Base-by-base conservation (phyloP, 2,888 invertebrate species). In the Xylocampa areola region DNA sequence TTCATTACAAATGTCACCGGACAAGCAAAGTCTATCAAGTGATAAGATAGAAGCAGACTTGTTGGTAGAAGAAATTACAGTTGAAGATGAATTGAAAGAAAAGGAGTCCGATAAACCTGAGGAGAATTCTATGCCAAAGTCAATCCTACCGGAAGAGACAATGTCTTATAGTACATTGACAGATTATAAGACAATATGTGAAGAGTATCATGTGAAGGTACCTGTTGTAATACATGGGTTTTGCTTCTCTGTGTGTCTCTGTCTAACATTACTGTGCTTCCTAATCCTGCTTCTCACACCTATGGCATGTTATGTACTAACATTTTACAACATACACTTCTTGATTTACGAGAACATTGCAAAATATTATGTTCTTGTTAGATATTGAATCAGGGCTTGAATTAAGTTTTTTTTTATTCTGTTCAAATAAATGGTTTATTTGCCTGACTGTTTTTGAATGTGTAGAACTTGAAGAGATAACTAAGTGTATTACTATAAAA, bases 101-200 rank as follows among this genome's bases (percentile, higher is more conserved):
- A 89, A 73, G 76, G 84, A 79, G 1, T 72, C 57, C 49, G 77
- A 79, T 0, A 76, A 72, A 47, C 73, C 71, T 10, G 84, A 85
- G 53, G 88, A 87, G 30, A 74, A 72, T 8, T 80, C 82, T 1
- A 88, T 88, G 40, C 87, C 88, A 1, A 93, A 91, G 60, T 92
- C 92, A 1, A 82, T 90, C 51, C 82, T 84, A 10, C 83, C 80
- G 0, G 91, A 91, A 19, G 93, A 94, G 39, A 88, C 87, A 8
- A 81, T 85, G 62, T 92, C 94, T 61, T 94, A 95, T 53, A 95
- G 94, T 73, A 95, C 95, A 4, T 91, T 95, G 72, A 95, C 96
- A 19, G 97, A 96, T 68, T 96, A 96, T 82, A 96, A 96, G 80
- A 96, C 96, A 13, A 94, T 96, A 49, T 95, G 96, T 79, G 96